These are phyloP conservation scores for Noctua pronuba DNA, from an alignment of 2,888 invertebrate genomes.

Conservation along the genomic window DNA sequence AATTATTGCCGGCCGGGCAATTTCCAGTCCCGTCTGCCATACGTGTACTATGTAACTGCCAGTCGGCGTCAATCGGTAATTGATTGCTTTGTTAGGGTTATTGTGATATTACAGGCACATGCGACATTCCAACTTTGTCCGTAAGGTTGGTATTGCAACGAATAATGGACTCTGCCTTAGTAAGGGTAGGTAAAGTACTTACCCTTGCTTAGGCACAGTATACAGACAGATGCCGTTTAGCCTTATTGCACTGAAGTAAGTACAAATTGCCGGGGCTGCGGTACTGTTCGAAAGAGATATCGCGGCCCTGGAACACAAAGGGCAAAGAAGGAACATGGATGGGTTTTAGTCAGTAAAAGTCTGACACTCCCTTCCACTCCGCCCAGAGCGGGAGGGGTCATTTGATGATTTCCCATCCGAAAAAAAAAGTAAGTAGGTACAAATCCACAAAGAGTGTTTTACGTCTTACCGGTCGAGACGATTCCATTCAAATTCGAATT, in stretches of 20 bases:
- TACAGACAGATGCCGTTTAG: not conserved
- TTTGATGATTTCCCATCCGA: too few relatives aligned
- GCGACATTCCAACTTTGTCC: not conserved
- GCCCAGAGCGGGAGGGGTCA: too few relatives aligned
- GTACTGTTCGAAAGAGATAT: too few relatives aligned
- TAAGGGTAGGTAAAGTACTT: too few relatives aligned
- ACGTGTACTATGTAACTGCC: not conserved
- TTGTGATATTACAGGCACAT: not conserved
- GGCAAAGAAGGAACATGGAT: too few relatives aligned
- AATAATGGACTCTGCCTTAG: not conserved
- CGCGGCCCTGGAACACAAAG: too few relatives aligned
- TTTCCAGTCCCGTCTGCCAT: not conserved
- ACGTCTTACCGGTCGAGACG: not conserved
- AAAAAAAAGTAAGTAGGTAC: constrained; percentile 6
- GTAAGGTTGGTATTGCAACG: not conserved
- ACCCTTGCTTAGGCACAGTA: not conserved
- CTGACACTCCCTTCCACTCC: too few relatives aligned
- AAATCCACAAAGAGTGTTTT: too few relatives aligned
- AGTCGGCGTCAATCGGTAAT: not conserved
- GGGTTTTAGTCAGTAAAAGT: too few relatives aligned
- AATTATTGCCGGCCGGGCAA: constrained; percentile 17
- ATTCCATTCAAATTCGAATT: not conserved
- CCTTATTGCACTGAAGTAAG: not conserved
- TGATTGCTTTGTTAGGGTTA: constrained; percentile 6
- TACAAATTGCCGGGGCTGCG: too few relatives aligned